Base-by-base conservation (phyloP, 2,888 invertebrate species). In the Aelia acuminata region DNA sequence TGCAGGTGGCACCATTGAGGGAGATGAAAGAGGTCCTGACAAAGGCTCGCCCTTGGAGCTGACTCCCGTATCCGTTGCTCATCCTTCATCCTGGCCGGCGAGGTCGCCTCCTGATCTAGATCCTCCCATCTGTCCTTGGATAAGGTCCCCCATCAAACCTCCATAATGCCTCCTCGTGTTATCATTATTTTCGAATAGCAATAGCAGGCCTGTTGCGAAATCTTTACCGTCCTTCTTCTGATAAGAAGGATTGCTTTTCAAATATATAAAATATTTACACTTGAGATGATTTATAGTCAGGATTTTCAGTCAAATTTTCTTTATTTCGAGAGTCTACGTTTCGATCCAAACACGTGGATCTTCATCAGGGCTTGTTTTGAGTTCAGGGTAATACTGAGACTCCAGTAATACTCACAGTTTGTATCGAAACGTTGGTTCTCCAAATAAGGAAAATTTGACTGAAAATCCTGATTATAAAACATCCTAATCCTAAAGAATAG, bases 81-180 rank as follows among this genome's bases (percentile, higher is more conserved):
- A 57, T 57, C 57, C 57, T 57, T 57, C 57, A 57, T 57, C 57
- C 57, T 26, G 13, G 20, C 0, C 15, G 15, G 13, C 26, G 15
- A n/a, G n/a, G 57, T 13, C 57, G 11, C 18, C 57, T 57, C 50
- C 49, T 15, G 53, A 57, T 57, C 57, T 57, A 57, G 57, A 57
- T 57, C 57, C 57, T 13, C 26, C n/a, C 57, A 57, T 57, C 57
- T 57, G 57, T 57, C 57, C 57, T 57, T 57, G 57, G 57, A 57
- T 57, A 57, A 57, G 26, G 26, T 5, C 57, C 26, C 15, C 26
- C 13, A 57, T 57, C 57, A 57, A 57, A 57, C 57, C 26, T 26
- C 13, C 57, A 57, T 57, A 57, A 57, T n/a, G 26, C 26, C 57
- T 57, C 26, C 57, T 57, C 57, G 57, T 57, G 11, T 26, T 57